Base-by-base conservation (phyloP, 2,888 invertebrate genomes). In the Iselma pallidipennis region DNA sequence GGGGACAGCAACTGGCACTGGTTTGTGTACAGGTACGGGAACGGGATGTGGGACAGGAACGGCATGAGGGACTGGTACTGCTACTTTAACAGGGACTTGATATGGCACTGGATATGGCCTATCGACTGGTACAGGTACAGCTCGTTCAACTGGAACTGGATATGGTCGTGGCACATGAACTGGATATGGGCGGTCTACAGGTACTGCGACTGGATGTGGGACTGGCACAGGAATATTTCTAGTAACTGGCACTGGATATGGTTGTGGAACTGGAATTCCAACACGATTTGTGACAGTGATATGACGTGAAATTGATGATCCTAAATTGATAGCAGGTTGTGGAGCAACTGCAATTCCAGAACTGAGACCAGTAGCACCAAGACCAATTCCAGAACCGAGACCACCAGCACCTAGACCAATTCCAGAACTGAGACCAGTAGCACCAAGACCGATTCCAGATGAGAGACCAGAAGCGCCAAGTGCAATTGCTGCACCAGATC, bases 91-190 rank as follows among this genome's bases (percentile, higher is more conserved):
- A 1, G 83, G 83, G 6, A 79, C 80, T 66, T 75, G 81, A 56
- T 74, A 72, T 29, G 79, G 86, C 1, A 86, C 85, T 0, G 84
- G 85, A 29, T 51, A n/a, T n/a, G 45, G 45, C 65, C 85, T 85
- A 1, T 85, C 82, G 2, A 86, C 85, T 2, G 83, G 85, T 33
- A 83, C 82, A 2, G 85, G 83, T 48, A 85, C 83, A 2, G 84
- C 84, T 57, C 84, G 81, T 59, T 85, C 85, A 0, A 86, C 84
- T 1, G 83, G 78, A 0, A 86, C 84, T 63, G 80, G 78, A 62
- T 78, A 76, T 1, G 86, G 85, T 25, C 83, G 83, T 1, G 84
- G 84, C 0, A 87, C 79, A 63, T 74, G 75, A 21, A 80, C 80
- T 48, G 82, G 79, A 66, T 81, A 81, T 9, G 83, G 83, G 65